A percentile compares a stretch with the other conserved stretches of the same genome.
Evolutionary conservation across 1,140 invertebrate species (phyloP).

Genomic region (Diuraphis noxia): DNA sequence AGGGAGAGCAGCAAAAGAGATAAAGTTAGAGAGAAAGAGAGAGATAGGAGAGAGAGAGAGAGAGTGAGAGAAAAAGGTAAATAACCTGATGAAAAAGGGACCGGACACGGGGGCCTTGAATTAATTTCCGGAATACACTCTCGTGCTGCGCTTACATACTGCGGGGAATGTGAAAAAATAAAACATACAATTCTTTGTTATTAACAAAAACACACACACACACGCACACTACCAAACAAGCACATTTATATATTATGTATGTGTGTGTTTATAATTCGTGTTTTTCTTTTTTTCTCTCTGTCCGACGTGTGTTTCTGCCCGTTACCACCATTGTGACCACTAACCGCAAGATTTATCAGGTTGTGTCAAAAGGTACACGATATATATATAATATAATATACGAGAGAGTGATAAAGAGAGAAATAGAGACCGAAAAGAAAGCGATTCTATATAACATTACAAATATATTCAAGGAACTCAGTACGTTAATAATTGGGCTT

Average conservation of each 20-base stretch:
- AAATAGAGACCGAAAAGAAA: background rate
- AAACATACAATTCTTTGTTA: constrained; percentile 31
- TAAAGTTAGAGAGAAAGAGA: background rate
- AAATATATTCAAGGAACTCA: background rate
- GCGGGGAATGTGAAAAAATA: background rate
- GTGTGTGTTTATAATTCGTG: background rate
- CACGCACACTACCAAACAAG: background rate
- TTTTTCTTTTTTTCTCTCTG: background rate
- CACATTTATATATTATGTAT: background rate
- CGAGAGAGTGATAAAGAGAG: background rate
- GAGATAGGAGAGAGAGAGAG: background rate
- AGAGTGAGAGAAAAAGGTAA: background rate
- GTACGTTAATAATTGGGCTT: background rate
- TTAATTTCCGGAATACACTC: constrained; percentile 47
- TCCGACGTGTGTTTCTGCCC: background rate
- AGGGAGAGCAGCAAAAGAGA: background rate
- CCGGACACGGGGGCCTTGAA: constrained; percentile 31
- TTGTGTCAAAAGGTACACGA: background rate
- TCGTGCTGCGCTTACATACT: background rate
- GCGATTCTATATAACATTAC: background rate
- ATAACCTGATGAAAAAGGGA: constrained; percentile 18
- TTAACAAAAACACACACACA: background rate
- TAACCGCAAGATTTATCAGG: background rate
- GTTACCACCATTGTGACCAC: background rate
- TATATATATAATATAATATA: background rate